Base-by-base conservation (phyloP, 1,140 invertebrate genomes). In the Drosophila simulans region DNA sequence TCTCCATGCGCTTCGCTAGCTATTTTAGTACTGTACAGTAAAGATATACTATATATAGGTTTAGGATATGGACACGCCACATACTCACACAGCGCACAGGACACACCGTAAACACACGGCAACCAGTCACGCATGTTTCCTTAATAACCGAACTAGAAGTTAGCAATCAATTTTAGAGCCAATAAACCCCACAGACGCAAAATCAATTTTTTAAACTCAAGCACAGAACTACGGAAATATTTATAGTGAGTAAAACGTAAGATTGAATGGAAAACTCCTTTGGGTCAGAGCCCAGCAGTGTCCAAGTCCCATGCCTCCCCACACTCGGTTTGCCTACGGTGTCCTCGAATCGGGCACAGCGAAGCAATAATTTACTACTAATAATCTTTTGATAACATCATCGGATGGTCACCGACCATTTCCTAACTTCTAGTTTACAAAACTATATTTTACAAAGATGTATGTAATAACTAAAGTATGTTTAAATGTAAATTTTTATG, bases 401-500 rank as follows among this genome's bases (percentile, higher is more conserved):
- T 53, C 27, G 55, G 40, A 64, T 64, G 55, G 42, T 60, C 43
- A 11, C 10, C 27, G 80, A 59, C 80, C 80, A 68, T 76, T 68
- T 82, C 79, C 81, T 90, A 90, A 90, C 76, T 79, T 81, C 63
- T 90, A 90, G 82, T 60, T 86, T 90, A 80, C 54, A 52, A 13
- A 58, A 60, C 69, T 69, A 69, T 71, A 72, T 56, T 70, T 71
- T 72, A 72, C 45, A 51, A 45, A 49, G 69, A 75, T 84, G 81
- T 86, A 81, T 80, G 58, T 74, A 80, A 85, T 85, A 71, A 86
- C 75, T 85, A 77, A 79, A 82, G 84, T 88, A 88, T 79, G 84
- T 89, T 89, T 88, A 88, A 88, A 89, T 88, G 84, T 88, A 88
- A 89, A 88, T 89, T 89, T 89, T 89, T 90, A 80, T 89, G 88